Evolutionary conservation across 2,113 vertebrate genomes (phyloP), one percentile per base, ranked within the genome.

Genomic region (Uria lomvia): DNA sequence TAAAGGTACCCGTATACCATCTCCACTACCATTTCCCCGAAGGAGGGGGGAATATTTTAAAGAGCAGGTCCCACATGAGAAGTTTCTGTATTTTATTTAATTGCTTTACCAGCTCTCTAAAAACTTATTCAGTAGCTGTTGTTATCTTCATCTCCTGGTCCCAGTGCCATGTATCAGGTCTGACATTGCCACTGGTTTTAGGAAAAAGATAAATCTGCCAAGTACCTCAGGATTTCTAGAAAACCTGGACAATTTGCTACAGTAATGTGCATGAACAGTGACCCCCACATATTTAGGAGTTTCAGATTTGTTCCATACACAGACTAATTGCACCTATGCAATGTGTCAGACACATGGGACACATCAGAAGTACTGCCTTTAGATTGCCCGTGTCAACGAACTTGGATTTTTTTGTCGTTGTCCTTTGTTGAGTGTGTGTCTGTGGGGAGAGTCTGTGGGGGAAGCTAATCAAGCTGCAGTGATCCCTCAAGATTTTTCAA

Each of bases 1-100:
- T 84, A 98, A 99, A 99, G 99, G 99, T 99, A 99, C 98, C 96
- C 97, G 0, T 27, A 50, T 82, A 65, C 86, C 71, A 71, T 84
- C 88, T 80, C 76, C 93, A 58, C 78, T 82, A 58, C 42, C 67
- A 47, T 50, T 62, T 78, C 92, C 91, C 95, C 91, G 0, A 2
- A 93, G 58, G 27, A 86, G 45, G 6, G 34, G 91, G 49, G 53
- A 91, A 86, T 65, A 27, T 86, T 14, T 67, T 52, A 81, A 96
- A 97, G 97, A 98, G 97, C 97, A 98, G 97, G 95, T 98, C 95
- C 97, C 97, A 97, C 82, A 10, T 73, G 89, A 94, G 56, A 76
- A 90, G 43, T 59, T 81, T 32, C 50, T 52, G 60, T 42, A 68
- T 32, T 92, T 81, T 74, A 15, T 47, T 58, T 72, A 11, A 42